Conservation (phyloP, 2,888 invertebrate species). For the Eupsilia transversa region DNA sequence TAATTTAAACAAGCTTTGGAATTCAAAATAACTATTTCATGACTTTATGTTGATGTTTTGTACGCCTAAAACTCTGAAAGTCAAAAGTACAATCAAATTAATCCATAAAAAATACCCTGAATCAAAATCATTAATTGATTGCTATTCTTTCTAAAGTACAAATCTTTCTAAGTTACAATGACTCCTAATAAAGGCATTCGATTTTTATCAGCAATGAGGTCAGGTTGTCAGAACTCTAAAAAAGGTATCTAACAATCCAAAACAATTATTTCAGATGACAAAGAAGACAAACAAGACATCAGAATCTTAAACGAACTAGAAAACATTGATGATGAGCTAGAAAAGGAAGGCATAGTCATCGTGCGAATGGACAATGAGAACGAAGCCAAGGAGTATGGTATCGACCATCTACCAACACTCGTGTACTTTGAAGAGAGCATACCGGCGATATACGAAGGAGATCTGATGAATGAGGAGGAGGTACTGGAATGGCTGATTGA, state of each 20-base stretch:
- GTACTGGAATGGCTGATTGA: slow-evolving; percentile 97
- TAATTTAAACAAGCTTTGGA: slow-evolving; percentile 37
- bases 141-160: neutral
- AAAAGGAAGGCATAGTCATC: slow-evolving; percentile 97
- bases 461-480: slow-evolving; percentile 97
- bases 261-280: slow-evolving; percentile 92
- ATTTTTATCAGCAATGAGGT: neutral
- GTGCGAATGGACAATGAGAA: slow-evolving; percentile 97
- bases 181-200: neutral
- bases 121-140: neutral
- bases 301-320: slow-evolving; percentile 96
- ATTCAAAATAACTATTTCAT: slow-evolving; percentile 24
- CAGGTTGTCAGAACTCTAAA: fast-evolving
- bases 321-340: slow-evolving; percentile 97
- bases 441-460: slow-evolving; percentile 97
- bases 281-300: slow-evolving; percentile 97
- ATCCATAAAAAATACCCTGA: too few relatives aligned
- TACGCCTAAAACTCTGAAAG: slow-evolving; percentile 9
- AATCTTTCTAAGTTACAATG: neutral
- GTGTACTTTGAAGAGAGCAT: slow-evolving; percentile 98
- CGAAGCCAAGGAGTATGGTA: slow-evolving; percentile 97
- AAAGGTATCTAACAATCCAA: neutral
- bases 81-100: neutral
- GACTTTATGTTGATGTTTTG: slow-evolving; percentile 18
- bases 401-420: slow-evolving; percentile 96